phyloP scores from a whole-genome alignment of 2,888 invertebrate species.

The Caenorhabditis uteleia region DNA sequence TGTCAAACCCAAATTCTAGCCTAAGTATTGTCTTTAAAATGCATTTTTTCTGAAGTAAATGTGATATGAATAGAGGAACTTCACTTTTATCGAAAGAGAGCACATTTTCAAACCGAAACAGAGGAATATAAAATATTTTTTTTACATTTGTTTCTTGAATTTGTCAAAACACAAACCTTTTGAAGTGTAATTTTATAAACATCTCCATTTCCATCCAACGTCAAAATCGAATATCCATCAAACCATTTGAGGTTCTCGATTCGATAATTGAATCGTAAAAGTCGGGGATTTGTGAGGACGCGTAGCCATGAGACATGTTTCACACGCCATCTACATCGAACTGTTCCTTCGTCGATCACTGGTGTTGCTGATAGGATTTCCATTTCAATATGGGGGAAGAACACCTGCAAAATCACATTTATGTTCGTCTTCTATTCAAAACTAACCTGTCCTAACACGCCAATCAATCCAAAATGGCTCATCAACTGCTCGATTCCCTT shows the following conservation, averaged over 20 bases:
- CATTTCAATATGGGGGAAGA: constrained; percentile 58
- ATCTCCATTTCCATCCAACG: constrained; percentile 65
- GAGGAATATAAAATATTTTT: background rate
- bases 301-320: constrained; percentile 55
- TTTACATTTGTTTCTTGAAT: background rate
- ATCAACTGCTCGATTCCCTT: constrained; percentile 54
- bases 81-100: too few relatives aligned
- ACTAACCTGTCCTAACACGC: constrained; percentile 47
- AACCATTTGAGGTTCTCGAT: constrained; percentile 59
- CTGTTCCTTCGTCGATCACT: constrained; percentile 67
- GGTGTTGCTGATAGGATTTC: constrained; percentile 51
- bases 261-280: constrained; percentile 48
- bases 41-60: too few relatives aligned
- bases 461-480: constrained; percentile 58
- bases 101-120: too few relatives aligned
- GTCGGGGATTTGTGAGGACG: constrained; percentile 39
- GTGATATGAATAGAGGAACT: too few relatives aligned
- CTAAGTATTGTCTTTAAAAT: too few relatives aligned
- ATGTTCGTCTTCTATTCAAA: too few relatives aligned
- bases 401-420: constrained; percentile 12
- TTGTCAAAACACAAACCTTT: too few relatives aligned
- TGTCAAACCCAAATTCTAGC: too few relatives aligned
- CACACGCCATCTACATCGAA: constrained; percentile 65
- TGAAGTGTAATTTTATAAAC: constrained; percentile 61
- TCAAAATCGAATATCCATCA: constrained; percentile 65